A percentile compares a stretch with the other conserved stretches of the same genome.
phyloP scores from a whole-genome alignment of 1,140 invertebrate genomes.

The Cataglyphis hispanica region DNA sequence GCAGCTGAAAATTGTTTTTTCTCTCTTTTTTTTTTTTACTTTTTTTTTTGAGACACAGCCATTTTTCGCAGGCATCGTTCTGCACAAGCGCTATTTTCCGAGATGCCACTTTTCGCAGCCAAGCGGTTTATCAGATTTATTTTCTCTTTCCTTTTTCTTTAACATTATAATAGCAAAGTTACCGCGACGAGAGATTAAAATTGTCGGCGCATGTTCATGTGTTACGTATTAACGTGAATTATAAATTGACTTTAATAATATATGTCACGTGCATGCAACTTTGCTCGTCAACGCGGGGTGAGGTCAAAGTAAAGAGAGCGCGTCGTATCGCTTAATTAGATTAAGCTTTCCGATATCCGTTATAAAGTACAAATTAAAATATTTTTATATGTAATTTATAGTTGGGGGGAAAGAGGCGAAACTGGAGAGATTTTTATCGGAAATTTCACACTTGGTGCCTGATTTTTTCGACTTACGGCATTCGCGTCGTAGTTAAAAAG shows the following conservation, averaged over 20 bases:
- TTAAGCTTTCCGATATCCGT: not conserved
- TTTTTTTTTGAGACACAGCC: not conserved
- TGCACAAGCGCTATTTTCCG: constrained; percentile 1
- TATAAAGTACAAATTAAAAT: not conserved
- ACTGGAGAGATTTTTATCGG: not conserved
- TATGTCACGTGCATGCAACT: not conserved
- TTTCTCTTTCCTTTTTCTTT: not conserved
- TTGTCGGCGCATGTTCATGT: not conserved
- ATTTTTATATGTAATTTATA: not conserved
- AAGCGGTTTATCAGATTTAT: constrained; percentile 1
- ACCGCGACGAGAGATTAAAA: not conserved
- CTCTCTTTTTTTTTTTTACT: not conserved
- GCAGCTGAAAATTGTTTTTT: not conserved
- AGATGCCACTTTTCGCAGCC: constrained; percentile 16
- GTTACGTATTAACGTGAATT: constrained; percentile 15
- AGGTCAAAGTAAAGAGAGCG: not conserved
- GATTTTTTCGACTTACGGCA: constrained; percentile 45
- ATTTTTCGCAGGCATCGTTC: constrained; percentile 20
- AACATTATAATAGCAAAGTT: constrained; percentile 32
- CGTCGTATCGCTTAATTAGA: constrained; percentile 1
- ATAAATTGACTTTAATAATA: constrained; percentile 40
- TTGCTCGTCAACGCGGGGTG: not conserved
- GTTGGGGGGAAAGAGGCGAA: not conserved
- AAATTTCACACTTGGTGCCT: not conserved
- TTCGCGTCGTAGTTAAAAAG: constrained; percentile 29